Conservation (phyloP, 2,888 invertebrate genomes). For the Amiota mariae region DNA sequence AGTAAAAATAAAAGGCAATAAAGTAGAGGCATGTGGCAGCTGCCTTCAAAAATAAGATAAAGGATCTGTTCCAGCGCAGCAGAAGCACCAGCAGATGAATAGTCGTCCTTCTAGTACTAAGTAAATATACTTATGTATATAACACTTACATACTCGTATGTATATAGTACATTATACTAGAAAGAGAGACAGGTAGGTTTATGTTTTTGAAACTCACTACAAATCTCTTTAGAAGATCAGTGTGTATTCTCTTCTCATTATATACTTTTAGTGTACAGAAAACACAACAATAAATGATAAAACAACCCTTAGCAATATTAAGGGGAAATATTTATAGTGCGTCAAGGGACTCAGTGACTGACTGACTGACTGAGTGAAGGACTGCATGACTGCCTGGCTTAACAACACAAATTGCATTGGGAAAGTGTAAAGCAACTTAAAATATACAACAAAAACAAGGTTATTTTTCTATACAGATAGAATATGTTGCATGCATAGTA, state of each 20-base stretch:
- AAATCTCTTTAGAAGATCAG: no score
- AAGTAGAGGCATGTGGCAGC: slow-evolving; percentile 66
- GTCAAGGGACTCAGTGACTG: slow-evolving; percentile 1
- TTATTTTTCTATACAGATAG: not conserved
- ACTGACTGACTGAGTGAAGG: not conserved
- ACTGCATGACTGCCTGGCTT: no score
- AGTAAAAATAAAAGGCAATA: slow-evolving; percentile 6
- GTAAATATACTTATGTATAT: slow-evolving; percentile 13
- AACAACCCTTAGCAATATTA: slow-evolving; percentile 19
- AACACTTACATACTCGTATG: slow-evolving; percentile 44
- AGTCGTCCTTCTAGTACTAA: not conserved
- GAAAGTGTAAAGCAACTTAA: slow-evolving; percentile 5
- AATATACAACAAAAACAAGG: slow-evolving; percentile 18
- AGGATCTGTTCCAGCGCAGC: slow-evolving; percentile 9
- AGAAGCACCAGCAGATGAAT: slow-evolving; percentile 13
- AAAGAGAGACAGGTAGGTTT: slow-evolving; percentile 14
- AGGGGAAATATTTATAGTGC: not conserved
- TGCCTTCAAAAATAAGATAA: slow-evolving; percentile 46
- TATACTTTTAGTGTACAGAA: no score
- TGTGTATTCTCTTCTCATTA: no score
- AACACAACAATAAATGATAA: not conserved
- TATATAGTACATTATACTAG: not conserved
- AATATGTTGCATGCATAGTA: not conserved
- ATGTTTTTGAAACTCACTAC: not conserved
- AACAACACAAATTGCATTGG: slow-evolving; percentile 12